Evolutionary conservation across 1,140 invertebrate species (phyloP), one percentile per base, ranked within the genome.

Genomic region (Mya arenaria): DNA sequence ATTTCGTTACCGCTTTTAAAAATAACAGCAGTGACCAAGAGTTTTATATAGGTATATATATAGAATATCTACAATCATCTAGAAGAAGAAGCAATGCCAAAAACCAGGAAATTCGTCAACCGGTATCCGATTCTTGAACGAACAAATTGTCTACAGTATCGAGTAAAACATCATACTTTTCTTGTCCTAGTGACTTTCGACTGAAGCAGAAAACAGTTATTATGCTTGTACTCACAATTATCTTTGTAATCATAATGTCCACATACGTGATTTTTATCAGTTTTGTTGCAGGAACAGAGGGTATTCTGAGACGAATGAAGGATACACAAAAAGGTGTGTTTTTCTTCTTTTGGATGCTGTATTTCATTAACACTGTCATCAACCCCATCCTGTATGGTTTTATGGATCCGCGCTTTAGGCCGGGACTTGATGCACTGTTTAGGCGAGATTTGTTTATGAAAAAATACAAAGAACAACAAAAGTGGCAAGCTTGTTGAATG

Each of bases 301-400:
- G 48, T 13, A 36, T 73, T 15, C 52, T 73, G 1, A 55, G 41
- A 41, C 4, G 37, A 1, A n/a, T 73, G 39, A 17, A 48, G 8
- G 19, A 58, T 36, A 23, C 34, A 8, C 5, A 58, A 19, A 73
- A 56, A 58, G 69, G 28, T 4, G 13, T 23, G 48, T 73, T 73
- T 36, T 73, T 73, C 69, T 73, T 73, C 32, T 73, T 73, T 48
- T 58, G 48, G 48, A 28, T 48, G 17, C n/a, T 73, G 19, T 73
- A 73, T 19, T 73, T 73, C 32, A 60, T 58, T 10, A 73, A 80
- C 34, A 23, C n/a, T 8, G 39, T 69, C 41, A 39, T 69, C 23
- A 69, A 69, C 19, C 66, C 66, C 4, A 69, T 73, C 17, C 23
- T 73, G 0, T 73, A 73, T 25, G 69, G 69, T 15, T 34, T 73